Evolutionary conservation across 1,140 invertebrate species (phyloP).

Genomic region (Drosophila serrata): DNA sequence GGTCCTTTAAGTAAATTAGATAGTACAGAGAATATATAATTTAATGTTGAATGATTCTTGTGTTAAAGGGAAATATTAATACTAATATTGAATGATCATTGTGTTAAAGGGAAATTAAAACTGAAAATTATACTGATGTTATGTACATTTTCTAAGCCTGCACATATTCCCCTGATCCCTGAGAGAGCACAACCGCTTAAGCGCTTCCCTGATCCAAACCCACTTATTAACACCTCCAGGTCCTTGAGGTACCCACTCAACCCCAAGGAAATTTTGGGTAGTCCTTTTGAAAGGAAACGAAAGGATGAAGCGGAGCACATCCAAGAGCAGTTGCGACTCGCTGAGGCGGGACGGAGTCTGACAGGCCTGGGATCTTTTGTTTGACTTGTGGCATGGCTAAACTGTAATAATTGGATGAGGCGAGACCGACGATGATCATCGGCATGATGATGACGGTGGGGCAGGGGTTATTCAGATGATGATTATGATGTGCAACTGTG

Average conservation of each 20-base stretch:
- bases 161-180: not conserved
- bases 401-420: conserved; percentile 81
- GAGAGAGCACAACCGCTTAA: not conserved
- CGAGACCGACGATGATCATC: conserved; percentile 53
- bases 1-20: no score
- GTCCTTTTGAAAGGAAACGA: conserved; percentile 5
- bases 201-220: conserved; percentile 7
- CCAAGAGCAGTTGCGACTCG: conserved; percentile 25
- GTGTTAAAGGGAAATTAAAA: not conserved
- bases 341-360: conserved; percentile 35
- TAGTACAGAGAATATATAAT: no score
- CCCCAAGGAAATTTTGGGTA: conserved; percentile 10
- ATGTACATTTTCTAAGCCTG: not conserved
- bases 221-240: conserved; percentile 29
- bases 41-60: no score
- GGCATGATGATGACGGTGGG: conserved; percentile 38
- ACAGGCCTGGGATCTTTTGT: conserved; percentile 66
- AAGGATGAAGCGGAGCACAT: conserved; percentile 7
- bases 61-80: not conserved
- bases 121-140: no score
- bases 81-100: no score
- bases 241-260: conserved; percentile 30
- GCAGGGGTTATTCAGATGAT: conserved; percentile 1
- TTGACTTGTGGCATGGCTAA: conserved; percentile 79
- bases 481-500: conserved; percentile 59